Evolutionary conservation across 92 coral and sea anemone genomes (phyloP).

Genomic region (Bergia puertoricense): DNA sequence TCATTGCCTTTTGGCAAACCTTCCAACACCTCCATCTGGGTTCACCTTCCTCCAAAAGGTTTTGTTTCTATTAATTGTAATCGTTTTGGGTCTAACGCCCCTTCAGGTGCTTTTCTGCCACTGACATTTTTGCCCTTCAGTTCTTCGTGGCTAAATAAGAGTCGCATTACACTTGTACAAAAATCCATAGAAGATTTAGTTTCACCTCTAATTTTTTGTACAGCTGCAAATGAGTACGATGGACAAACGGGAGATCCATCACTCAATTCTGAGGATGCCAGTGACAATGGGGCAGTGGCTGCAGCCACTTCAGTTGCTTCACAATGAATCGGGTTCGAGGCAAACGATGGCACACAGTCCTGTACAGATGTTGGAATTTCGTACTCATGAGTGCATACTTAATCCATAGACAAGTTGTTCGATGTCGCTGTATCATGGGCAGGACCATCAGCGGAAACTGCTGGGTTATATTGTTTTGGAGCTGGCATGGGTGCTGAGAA

Average conservation of each 20-base stretch:
- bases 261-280: background rate
- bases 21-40: background rate
- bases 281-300: background rate
- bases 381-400: no score
- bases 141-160: background rate
- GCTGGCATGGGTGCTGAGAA: no score
- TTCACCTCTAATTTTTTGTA: background rate
- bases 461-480: no score
- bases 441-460: no score
- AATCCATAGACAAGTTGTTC: no score
- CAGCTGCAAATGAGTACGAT: background rate
- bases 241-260: background rate
- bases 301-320: background rate
- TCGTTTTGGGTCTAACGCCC: background rate
- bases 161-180: background rate
- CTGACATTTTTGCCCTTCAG: background rate
- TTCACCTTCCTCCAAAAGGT: background rate
- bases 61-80: background rate
- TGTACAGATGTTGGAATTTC: no score
- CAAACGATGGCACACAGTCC: no score
- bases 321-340: background rate
- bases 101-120: background rate
- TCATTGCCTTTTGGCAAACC: background rate
- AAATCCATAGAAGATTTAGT: background rate
- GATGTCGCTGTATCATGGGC: no score